These are phyloP conservation scores for Periophthalmus modestus DNA, from an alignment of 2,113 vertebrate species.

Conservation along the genomic window DNA sequence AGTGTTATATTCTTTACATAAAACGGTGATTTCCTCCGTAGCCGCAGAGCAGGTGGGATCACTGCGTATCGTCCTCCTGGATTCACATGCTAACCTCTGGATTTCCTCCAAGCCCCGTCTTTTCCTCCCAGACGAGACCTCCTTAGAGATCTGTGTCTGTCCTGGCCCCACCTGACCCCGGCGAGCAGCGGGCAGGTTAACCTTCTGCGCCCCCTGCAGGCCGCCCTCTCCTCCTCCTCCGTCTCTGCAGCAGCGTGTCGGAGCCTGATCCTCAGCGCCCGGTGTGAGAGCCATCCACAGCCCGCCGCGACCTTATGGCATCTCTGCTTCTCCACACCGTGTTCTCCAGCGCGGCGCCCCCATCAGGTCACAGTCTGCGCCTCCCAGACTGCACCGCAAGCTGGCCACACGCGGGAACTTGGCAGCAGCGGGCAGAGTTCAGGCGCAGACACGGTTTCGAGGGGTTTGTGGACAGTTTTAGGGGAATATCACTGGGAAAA, in stretches of 20 bases:
- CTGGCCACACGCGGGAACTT: conserved; percentile 24
- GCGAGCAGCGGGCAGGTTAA: conserved; percentile 36
- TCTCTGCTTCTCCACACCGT: conserved; percentile 18
- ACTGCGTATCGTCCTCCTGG: conserved; percentile 15
- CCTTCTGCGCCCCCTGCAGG: conserved; percentile 29
- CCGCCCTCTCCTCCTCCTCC: not conserved
- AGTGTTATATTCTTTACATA: not conserved
- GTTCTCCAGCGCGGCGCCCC: conserved; percentile 12
- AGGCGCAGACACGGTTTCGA: conserved; percentile 10
- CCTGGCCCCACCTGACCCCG: conserved; percentile 23
- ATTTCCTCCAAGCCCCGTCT: conserved; percentile 18
- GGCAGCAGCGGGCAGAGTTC: conserved; percentile 24
- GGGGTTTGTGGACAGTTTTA: not conserved
- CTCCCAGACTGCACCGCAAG: conserved; percentile 27
- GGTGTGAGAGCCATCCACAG: conserved; percentile 25
- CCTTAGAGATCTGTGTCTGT: conserved; percentile 15
- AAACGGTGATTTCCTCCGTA: too few species aligned
- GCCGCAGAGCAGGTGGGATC: conserved; percentile 27
- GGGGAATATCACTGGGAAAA: conserved; percentile 4
- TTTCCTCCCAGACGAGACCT: conserved; percentile 14
- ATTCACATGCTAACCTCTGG: conserved; percentile 18
- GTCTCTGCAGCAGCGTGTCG: conserved; percentile 1
- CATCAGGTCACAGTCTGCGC: conserved; percentile 27
- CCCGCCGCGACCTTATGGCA: conserved; percentile 26
- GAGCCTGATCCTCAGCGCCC: not conserved